Base-by-base conservation (phyloP, 1,140 invertebrate genomes). In the Protaetia brevitarsis region DNA sequence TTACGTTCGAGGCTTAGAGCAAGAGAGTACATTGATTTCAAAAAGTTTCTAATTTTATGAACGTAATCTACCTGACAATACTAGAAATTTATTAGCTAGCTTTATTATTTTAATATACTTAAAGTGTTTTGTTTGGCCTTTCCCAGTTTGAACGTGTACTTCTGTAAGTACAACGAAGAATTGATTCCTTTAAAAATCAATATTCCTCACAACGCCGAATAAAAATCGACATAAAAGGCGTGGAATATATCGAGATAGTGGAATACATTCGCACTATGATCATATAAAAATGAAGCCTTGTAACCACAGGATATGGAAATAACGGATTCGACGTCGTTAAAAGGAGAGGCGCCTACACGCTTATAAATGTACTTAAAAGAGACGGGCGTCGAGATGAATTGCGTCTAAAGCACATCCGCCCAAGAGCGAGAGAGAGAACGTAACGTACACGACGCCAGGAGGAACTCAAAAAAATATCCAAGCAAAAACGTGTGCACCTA, bases 301-400 rank as follows among this genome's bases (percentile, higher is more conserved):
- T 45, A 45, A 45, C 41, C 41, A 23, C 41, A 45, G 41, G 4
- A 45, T 45, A 45, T 45, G 41, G 41, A 45, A 45, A 45, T 45
- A 45, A 45, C 41, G 23, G 41, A 19, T 21, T 45, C 41, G 7
- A 45, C 23, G 13, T 45, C 41, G 10, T 45, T 45, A 45, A 19
- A 45, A 13, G 23, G 41, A 45, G 41, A 13, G 16, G 13, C 23
- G 23, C 41, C 16, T 45, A 45, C 16, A 13, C 41, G 3, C 16
- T 3, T 16, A 6, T 45, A 45, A 45, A 45, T 19, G 16, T 19
- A 13, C 41, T 45, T 45, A 19, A 45, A 45, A 45, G 41, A 45
- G 41, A 45, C 16, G 16, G 41, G 16, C 41, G 16, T 10, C 41
- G n/a, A 45, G 41, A 45, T 45, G 41, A 19, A 45, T 45, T 45